Evolutionary conservation across 2,888 invertebrate species (phyloP).

Genomic region (Stenodera caucasica): DNA sequence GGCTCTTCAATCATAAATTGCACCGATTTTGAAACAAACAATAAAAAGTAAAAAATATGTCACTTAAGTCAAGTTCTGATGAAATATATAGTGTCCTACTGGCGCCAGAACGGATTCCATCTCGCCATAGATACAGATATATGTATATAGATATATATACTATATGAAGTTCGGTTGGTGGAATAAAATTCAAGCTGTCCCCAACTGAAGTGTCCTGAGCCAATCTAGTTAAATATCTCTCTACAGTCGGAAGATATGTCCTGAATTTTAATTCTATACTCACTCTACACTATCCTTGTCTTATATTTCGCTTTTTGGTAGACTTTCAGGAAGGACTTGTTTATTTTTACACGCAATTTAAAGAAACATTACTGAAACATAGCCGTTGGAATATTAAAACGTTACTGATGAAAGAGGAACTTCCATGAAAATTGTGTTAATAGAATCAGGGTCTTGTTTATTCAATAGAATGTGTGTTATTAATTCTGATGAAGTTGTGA

Average conservation of each 20-base stretch:
- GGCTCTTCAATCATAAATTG: too few species aligned
- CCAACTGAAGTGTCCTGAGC: slow-evolving; percentile 23
- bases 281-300: slow-evolving; percentile 4
- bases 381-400: slow-evolving; percentile 14
- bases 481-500: slow-evolving; percentile 4
- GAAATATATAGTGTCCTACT: neutral
- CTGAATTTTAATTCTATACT: slow-evolving; percentile 27
- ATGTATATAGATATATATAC: slow-evolving; percentile 10
- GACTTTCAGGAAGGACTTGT: slow-evolving; percentile 19
- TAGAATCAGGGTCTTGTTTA: slow-evolving; percentile 8
- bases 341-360: slow-evolving; percentile 29
- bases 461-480: neutral
- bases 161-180: slow-evolving; percentile 12
- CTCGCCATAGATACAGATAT: neutral
- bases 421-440: neutral
- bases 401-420: neutral
- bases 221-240: slow-evolving; percentile 29
- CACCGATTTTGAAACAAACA: too few species aligned
- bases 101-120: slow-evolving; percentile 1
- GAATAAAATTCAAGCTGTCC: slow-evolving; percentile 21
- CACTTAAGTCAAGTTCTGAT: neutral
- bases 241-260: slow-evolving; percentile 22
- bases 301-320: slow-evolving; percentile 7
- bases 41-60: neutral
- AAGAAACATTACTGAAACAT: slow-evolving; percentile 20